A percentile compares a stretch with the other conserved stretches of the same genome.
Conservation (phyloP, 1,140 invertebrate species). For the Antheraea mylitta region DNA sequence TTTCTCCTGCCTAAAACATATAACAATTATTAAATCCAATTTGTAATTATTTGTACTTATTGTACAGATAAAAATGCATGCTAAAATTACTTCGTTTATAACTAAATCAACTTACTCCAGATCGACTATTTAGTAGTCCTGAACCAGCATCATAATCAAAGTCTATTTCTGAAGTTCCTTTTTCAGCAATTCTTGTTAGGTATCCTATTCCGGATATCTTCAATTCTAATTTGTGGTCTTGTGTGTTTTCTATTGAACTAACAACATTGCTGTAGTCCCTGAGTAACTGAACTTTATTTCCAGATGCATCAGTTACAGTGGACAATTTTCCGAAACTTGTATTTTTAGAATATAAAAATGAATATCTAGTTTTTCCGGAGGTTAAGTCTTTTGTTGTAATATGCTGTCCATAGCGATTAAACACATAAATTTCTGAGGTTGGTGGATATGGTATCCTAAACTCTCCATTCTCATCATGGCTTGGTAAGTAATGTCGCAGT, state of each 20-base stretch:
- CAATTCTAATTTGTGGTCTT: constrained; percentile 94
- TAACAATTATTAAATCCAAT: constrained; percentile 28
- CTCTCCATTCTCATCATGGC: constrained; percentile 93
- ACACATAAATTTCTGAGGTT: constrained; percentile 95
- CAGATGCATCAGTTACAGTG: constrained; percentile 94
- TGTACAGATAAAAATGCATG: neutral
- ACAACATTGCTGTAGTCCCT: constrained; percentile 94
- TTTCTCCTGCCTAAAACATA: constrained; percentile 86
- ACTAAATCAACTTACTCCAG: constrained; percentile 80
- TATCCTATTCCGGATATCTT: constrained; percentile 94
- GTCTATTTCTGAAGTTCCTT: constrained; percentile 89
- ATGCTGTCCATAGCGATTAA: constrained; percentile 97
- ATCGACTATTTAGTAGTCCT: constrained; percentile 89
- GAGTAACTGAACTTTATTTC: constrained; percentile 95
- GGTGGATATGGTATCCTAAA: constrained; percentile 95
- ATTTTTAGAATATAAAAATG: constrained; percentile 97
- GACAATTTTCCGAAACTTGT: constrained; percentile 96
- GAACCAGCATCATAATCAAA: constrained; percentile 91
- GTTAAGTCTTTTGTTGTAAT: constrained; percentile 95
- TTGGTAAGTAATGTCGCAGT: constrained; percentile 93
- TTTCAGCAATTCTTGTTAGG: constrained; percentile 89
- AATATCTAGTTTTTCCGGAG: constrained; percentile 94
- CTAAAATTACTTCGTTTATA: neutral
- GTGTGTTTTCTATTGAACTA: constrained; percentile 95
- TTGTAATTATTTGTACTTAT: too few species aligned